A percentile compares a stretch with the other conserved stretches of the same genome.
Conservation (phyloP, 2,113 vertebrate species). For the Ancistrus triradiatus region DNA sequence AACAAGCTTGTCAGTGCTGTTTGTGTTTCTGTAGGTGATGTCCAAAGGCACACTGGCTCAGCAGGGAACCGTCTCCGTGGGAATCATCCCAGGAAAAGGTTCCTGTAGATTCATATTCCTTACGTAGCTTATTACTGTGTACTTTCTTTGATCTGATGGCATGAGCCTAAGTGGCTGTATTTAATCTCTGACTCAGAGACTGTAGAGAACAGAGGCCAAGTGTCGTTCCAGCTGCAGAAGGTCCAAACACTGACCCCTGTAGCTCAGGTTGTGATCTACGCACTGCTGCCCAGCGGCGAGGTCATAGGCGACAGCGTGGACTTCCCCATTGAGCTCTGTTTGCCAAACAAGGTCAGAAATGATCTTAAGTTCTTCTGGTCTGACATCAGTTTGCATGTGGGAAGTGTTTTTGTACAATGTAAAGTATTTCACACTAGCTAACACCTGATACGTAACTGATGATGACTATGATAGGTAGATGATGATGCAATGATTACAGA, state of each 20-base stretch:
- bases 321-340: conserved; percentile 71
- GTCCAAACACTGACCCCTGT: conserved; percentile 66
- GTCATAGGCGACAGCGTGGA: conserved; percentile 74
- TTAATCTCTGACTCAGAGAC: background rate
- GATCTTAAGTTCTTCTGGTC: background rate
- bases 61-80: background rate
- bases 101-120: no score
- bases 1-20: no score
- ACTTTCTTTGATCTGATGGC: no score
- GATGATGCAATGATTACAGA: no score
- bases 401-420: no score
- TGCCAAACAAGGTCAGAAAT: conserved; percentile 75
- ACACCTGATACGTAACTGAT: no score
- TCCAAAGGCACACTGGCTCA: background rate
- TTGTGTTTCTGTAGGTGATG: background rate
- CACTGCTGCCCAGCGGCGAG: conserved; percentile 67
- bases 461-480: no score
- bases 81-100: no score
- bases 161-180: no score
- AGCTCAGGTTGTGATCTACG: conserved; percentile 76
- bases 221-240: conserved; percentile 58
- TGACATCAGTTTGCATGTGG: background rate
- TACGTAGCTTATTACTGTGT: no score
- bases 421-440: no score
- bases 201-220: conserved; percentile 62